Evolutionary conservation across 2,888 invertebrate genomes (phyloP).

Genomic region (Lepidocyrtinus sp.): DNA sequence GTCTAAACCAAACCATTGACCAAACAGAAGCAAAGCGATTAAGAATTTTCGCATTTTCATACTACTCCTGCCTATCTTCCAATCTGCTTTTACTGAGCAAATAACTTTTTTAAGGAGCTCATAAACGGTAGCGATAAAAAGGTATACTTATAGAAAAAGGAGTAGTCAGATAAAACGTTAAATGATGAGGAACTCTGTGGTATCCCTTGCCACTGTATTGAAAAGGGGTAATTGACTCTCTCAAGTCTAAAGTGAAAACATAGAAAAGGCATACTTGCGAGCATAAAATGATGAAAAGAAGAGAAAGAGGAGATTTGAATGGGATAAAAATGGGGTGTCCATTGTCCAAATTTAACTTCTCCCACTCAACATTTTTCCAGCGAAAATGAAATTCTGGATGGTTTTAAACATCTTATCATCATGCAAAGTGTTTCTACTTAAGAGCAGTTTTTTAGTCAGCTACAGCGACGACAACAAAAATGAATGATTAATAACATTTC

Average conservation of each 20-base stretch:
- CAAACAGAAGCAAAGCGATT: too few species aligned
- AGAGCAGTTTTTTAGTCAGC: slow-evolving; percentile 7
- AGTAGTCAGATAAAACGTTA: too few species aligned
- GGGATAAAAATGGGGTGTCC: slow-evolving; percentile 40
- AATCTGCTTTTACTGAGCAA: too few species aligned
- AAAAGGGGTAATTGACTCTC: slow-evolving; percentile 13
- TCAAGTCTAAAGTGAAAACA: slow-evolving; percentile 4
- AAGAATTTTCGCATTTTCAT: too few species aligned
- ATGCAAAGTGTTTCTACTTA: background rate
- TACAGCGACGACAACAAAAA: slow-evolving; percentile 10
- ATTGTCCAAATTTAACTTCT: slow-evolving; percentile 23
- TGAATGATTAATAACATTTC: slow-evolving; percentile 38
- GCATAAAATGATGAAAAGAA: background rate
- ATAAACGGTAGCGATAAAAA: too few species aligned
- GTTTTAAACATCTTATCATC: slow-evolving; percentile 5
- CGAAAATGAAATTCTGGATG: slow-evolving; percentile 4
- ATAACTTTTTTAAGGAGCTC: too few species aligned
- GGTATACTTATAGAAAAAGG: too few species aligned
- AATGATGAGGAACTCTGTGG: too few species aligned
- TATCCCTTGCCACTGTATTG: too few species aligned
- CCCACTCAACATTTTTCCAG: background rate
- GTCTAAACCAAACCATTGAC: too few species aligned
- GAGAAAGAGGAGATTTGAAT: background rate
- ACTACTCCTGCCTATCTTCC: too few species aligned
- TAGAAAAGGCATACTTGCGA: slow-evolving; percentile 7